phyloP scores from a whole-genome alignment of 2,113 vertebrate species.

The Pseudorectes ferrugineus region DNA sequence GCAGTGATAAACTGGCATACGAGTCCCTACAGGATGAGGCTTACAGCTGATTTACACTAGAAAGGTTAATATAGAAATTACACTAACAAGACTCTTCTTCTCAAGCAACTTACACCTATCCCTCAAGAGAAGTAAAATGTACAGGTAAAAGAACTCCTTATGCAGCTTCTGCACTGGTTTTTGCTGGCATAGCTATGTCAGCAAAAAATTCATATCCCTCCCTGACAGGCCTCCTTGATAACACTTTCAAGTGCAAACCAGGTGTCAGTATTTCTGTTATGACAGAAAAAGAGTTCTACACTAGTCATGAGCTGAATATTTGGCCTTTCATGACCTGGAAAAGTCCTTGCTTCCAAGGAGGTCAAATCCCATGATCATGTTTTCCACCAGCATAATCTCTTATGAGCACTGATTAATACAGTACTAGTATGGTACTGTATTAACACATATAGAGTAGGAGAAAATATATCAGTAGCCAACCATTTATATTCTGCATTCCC shows the following conservation, averaged over 20 bases:
- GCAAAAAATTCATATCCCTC: slow-evolving; percentile 25
- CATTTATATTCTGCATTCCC: neutral
- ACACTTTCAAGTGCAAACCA: slow-evolving; percentile 47
- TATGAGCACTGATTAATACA: neutral
- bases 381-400: neutral
- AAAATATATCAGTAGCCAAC: neutral
- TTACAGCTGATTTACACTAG: neutral
- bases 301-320: neutral
- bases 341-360: neutral
- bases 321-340: neutral
- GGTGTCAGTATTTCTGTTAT: neutral
- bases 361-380: neutral
- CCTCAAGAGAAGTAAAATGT: neutral
- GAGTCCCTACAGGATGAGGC: neutral
- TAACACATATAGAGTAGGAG: neutral
- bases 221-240: slow-evolving; percentile 1
- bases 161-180: neutral
- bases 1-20: neutral
- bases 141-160: slow-evolving; percentile 15
- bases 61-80: slow-evolving; percentile 18
- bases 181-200: slow-evolving; percentile 2
- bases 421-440: neutral
- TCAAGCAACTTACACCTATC: neutral
- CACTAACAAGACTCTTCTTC: neutral
- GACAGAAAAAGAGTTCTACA: neutral